phyloP scores from a whole-genome alignment of 2,888 invertebrate genomes.

The Acronicta psi region DNA sequence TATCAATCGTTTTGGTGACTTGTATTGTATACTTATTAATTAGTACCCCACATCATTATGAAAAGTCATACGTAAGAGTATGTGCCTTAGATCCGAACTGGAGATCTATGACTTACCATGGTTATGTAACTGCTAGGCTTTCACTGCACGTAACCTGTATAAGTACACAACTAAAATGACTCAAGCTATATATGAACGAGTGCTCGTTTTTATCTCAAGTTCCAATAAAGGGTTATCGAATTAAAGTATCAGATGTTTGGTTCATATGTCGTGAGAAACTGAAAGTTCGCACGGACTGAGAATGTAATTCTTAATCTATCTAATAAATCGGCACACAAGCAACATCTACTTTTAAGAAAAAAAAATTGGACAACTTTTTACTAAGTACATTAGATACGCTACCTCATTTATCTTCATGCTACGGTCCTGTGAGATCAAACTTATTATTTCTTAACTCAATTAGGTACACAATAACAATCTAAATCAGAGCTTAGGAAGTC shows the following conservation, averaged over 20 bases:
- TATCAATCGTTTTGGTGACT: too few species aligned
- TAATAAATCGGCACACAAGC: conserved; percentile 9
- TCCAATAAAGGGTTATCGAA: conserved; percentile 34
- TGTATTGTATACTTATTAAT: too few species aligned
- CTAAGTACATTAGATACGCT: conserved; percentile 22
- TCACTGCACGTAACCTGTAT: conserved; percentile 3
- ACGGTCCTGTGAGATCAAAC: conserved; percentile 28
- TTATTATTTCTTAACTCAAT: conserved; percentile 49
- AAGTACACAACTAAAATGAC: conserved; percentile 17
- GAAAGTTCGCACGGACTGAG: conserved; percentile 27
- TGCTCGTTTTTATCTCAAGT: conserved; percentile 17
- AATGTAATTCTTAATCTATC: conserved; percentile 18
- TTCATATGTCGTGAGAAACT: conserved; percentile 33
- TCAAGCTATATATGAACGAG: conserved; percentile 16
- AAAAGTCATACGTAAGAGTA: too few species aligned
- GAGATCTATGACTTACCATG: too few species aligned
- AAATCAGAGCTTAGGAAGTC: conserved; percentile 46
- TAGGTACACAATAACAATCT: conserved; percentile 49
- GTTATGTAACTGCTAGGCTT: too few species aligned
- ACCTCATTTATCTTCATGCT: conserved; percentile 25
- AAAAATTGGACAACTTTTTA: conserved; percentile 32
- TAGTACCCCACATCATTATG: too few species aligned
- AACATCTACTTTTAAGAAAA: conserved; percentile 14
- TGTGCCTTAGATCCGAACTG: too few species aligned
- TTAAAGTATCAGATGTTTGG: conserved; percentile 14